Evolutionary conservation across 2,888 invertebrate species (phyloP), one percentile per base, ranked within the genome.

Genomic region (Megamerina dolium): DNA sequence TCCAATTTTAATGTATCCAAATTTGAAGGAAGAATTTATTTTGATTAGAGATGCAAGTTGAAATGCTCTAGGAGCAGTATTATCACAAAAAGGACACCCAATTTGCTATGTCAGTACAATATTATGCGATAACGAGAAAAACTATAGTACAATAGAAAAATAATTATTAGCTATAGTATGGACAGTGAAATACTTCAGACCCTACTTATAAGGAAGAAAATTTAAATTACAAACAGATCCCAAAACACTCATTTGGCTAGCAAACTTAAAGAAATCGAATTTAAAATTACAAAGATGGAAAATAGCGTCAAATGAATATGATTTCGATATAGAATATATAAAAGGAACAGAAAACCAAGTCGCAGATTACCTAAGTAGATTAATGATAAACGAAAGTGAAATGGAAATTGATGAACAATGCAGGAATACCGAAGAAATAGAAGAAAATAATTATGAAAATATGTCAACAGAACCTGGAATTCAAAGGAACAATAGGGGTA

Each of bases 341-440:
- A 54, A 54, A 38, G 52, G 56, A 16, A 47, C 45, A 23, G 33
- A 41, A 20, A 53, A 55, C 35, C 23, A 42, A 5, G 49, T 49
- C 1, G 52, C 46, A 13, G 50, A 52, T 29, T 43, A 37, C 18
- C 27, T 52, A 16, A 52, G 49, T 31, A 41, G 52, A n/a, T n/a
- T n/a, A n/a, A 26, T 18, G 5, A 9, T 37, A 18, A 16, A 37
- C 3, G 17, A 12, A 19, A 9, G n/a, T 8, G 47, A 16, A 21
- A 38, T 31, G 30, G 30, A 18, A 33, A 37, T 37, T 4, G 42
- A 40, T n/a, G 23, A 38, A 9, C 2, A 30, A 38, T n/a, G n/a
- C n/a, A n/a, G n/a, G n/a, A n/a, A n/a, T n/a, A 35, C 23, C 16
- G 33, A 38, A 4, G 30, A 31, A 10, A 32, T 45, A 16, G 30